phyloP scores from a whole-genome alignment of 2,888 invertebrate genomes.

The Trimorus sp. region DNA sequence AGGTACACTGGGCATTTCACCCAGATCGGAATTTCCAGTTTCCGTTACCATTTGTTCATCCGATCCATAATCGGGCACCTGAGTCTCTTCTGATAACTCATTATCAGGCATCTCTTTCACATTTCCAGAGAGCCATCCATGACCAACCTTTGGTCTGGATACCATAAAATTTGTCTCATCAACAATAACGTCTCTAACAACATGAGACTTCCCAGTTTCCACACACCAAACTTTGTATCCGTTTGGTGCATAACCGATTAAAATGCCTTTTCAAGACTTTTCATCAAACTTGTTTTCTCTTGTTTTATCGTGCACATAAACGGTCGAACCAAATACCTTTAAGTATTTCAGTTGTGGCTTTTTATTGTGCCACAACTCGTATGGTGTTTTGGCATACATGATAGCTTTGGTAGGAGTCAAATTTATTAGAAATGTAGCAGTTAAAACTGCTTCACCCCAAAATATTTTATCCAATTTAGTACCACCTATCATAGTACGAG shows the following conservation, averaged over 20 bases:
- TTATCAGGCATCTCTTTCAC: too few species aligned
- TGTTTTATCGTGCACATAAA: conserved; percentile 65
- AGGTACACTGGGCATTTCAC: too few species aligned
- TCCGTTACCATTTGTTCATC: too few species aligned
- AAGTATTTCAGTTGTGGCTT: conserved; percentile 76
- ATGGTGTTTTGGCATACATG: conserved; percentile 75
- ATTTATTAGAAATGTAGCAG: conserved; percentile 75
- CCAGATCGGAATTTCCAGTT: too few species aligned
- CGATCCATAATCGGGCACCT: too few species aligned
- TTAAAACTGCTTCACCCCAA: conserved; percentile 69
- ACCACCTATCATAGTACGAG: conserved; percentile 33
- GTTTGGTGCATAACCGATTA: conserved; percentile 19
- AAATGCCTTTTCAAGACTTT: conserved; percentile 74
- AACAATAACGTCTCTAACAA: conserved; percentile 59
- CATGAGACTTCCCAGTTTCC: conserved; percentile 70
- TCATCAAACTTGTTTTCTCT: conserved; percentile 74
- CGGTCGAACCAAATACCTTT: conserved; percentile 46
- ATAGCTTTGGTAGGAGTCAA: conserved; percentile 74
- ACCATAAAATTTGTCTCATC: conserved; percentile 73
- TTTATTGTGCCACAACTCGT: conserved; percentile 76
- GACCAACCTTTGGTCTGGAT: conserved; percentile 59
- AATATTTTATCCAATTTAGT: conserved; percentile 48
- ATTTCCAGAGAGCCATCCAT: too few species aligned
- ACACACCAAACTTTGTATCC: conserved; percentile 71
- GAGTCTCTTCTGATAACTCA: too few species aligned